Evolutionary conservation across 2,113 vertebrate genomes (phyloP).

Genomic region (Entelurus aequoreus): DNA sequence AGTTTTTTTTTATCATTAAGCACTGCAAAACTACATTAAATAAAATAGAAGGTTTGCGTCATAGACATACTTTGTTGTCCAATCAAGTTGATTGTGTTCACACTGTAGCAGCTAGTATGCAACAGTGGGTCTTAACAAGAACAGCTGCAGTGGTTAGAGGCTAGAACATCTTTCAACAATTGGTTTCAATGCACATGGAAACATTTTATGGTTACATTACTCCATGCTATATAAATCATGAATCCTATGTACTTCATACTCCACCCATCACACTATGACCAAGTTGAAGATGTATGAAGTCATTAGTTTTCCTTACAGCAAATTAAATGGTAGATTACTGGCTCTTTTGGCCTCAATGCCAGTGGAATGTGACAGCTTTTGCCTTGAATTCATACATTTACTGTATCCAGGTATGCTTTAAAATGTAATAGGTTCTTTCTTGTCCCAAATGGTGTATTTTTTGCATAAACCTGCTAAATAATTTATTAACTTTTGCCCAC

Average conservation of each 20-base stretch:
- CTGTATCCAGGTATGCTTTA: too few species aligned
- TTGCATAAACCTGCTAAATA: background rate
- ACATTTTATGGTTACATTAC: constrained; percentile 3
- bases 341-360: background rate
- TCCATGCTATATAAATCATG: background rate
- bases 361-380: background rate
- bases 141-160: background rate
- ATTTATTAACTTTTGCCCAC: background rate
- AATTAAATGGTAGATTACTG: background rate
- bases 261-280: background rate
- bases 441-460: background rate
- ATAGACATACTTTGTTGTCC: too few species aligned
- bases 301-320: background rate
- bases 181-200: constrained; percentile 1
- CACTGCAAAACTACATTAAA: too few species aligned
- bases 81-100: background rate
- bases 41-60: too few species aligned
- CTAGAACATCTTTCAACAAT: background rate
- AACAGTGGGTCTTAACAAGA: background rate
- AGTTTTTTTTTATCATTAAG: too few species aligned
- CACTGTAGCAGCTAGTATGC: background rate
- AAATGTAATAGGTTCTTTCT: too few species aligned
- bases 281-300: background rate
- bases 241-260: background rate
- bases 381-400: background rate